phyloP scores from a whole-genome alignment of 2,888 invertebrate species.

The Brenthis hecate region DNA sequence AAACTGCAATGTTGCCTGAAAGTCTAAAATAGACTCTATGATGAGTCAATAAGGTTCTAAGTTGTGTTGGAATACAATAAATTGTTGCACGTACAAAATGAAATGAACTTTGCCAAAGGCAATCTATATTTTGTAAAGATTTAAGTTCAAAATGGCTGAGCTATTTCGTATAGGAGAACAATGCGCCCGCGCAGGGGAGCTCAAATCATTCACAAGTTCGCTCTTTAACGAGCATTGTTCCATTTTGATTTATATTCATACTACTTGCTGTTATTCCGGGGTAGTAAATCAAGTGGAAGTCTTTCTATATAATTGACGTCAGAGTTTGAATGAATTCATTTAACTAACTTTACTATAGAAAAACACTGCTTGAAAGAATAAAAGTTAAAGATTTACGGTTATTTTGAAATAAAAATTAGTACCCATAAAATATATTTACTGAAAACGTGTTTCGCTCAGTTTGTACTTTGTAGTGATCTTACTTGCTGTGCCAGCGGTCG shows the following conservation, averaged over 20 bases:
- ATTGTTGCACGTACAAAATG: neutral
- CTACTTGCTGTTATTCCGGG: constrained; percentile 70
- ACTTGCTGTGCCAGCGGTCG: no score
- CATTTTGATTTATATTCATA: constrained; percentile 82
- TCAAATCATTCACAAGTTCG: constrained; percentile 77
- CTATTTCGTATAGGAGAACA: constrained; percentile 50
- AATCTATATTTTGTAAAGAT: constrained; percentile 35
- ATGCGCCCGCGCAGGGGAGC: constrained; percentile 69
- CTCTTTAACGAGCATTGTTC: constrained; percentile 79
- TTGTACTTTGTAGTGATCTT: no score
- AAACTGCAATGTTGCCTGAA: constrained; percentile 19
- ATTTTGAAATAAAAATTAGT: no score
- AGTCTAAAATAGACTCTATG: constrained; percentile 8
- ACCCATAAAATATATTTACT: no score
- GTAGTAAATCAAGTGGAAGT: constrained; percentile 73
- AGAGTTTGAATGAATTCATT: constrained; percentile 21
- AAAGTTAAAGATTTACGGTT: no score
- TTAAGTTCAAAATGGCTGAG: constrained; percentile 43
- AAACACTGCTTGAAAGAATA: neutral
- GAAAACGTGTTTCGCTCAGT: no score
- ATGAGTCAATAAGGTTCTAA: constrained; percentile 14
- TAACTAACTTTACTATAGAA: neutral
- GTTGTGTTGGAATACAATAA: neutral
- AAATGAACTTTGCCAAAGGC: constrained; percentile 13
- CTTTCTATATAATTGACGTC: constrained; percentile 51